These are phyloP conservation scores for Poicephalus meyeri DNA, from an alignment of 2,113 vertebrate genomes.

Conservation along the genomic window DNA sequence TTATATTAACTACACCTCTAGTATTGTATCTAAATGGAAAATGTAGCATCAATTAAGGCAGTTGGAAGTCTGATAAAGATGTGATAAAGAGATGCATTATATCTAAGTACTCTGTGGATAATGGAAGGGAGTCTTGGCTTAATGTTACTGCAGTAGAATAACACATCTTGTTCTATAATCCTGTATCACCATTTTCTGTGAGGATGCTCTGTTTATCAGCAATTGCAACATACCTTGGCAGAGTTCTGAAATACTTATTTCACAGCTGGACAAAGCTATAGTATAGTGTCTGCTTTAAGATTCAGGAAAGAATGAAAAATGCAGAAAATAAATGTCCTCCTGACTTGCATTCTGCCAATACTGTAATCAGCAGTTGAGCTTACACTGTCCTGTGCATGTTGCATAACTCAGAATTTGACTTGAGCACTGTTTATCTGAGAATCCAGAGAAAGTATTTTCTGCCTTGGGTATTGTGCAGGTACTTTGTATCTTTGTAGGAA, in stretches of 20 bases:
- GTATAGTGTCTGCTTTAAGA: neutral
- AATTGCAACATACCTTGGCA: neutral
- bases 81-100: neutral
- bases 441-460: neutral
- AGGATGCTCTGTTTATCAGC: neutral
- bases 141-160: neutral
- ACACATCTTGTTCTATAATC: neutral
- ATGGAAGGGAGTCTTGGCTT: neutral
- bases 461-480: neutral
- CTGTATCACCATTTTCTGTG: neutral
- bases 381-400: neutral
- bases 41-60: neutral
- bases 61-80: neutral
- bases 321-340: neutral
- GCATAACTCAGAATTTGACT: neutral
- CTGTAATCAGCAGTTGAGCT: neutral
- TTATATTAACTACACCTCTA: neutral
- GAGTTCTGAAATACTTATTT: neutral
- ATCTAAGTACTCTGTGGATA: neutral
- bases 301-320: neutral
- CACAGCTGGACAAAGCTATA: neutral
- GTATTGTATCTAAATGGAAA: neutral
- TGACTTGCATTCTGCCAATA: neutral
- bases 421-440: neutral
- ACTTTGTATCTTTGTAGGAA: neutral